Conservation (phyloP, 2,797 vertebrate species). For the Sparidentex hasta region DNA sequence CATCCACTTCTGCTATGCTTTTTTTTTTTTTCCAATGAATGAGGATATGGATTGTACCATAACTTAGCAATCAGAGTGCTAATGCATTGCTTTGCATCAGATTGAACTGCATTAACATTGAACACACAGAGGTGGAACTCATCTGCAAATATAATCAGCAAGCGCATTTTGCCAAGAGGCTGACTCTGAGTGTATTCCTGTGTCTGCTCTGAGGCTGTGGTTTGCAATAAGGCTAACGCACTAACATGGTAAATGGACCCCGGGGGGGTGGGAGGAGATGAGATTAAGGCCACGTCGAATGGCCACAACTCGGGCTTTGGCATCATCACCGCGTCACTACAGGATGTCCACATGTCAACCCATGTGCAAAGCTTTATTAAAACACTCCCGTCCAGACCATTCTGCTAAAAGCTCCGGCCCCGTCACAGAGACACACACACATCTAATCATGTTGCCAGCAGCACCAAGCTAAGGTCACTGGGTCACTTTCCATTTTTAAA, state of each 20-base stretch:
- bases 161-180: conserved; percentile 31
- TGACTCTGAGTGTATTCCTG: conserved; percentile 2
- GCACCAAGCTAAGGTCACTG: conserved; percentile 35
- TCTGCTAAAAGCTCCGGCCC: conserved; percentile 27
- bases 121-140: conserved; percentile 31
- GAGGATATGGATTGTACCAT: conserved; percentile 5
- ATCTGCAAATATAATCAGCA: conserved; percentile 46
- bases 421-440: conserved; percentile 35
- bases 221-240: conserved; percentile 61
- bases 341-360: conserved; percentile 65
- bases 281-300: conserved; percentile 76
- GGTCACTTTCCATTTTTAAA: conserved; percentile 33
- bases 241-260: conserved; percentile 63
- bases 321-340: conserved; percentile 70
- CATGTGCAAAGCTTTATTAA: conserved; percentile 69
- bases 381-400: conserved; percentile 52
- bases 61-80: conserved; percentile 30
- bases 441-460: conserved; percentile 36
- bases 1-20: conserved; percentile 41
- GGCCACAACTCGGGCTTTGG: conserved; percentile 62
- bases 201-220: conserved; percentile 20
- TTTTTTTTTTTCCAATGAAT: conserved; percentile 22
- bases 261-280: conserved; percentile 24
- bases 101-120: conserved; percentile 32
- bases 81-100: conserved; percentile 38